Conservation (phyloP, 37 sponge, comb jelly and placozoan genomes). For the Ephydatia muelleri region DNA sequence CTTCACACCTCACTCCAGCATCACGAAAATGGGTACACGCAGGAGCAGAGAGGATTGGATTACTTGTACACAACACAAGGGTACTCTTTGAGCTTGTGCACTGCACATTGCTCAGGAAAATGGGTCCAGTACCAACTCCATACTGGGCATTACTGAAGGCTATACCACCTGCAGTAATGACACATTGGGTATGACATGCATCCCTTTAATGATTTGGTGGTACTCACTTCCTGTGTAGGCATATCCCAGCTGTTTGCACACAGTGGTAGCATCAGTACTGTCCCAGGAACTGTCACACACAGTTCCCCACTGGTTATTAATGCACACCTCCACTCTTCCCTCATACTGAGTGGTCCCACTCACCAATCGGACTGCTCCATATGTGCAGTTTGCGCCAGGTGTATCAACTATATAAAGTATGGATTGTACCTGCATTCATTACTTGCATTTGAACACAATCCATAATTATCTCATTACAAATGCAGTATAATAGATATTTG, state of each 20-base stretch:
- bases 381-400: neutral
- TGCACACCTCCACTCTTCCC: slow-evolving; percentile 31
- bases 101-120: too few relatives aligned
- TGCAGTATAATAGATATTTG: too few relatives aligned
- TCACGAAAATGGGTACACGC: neutral
- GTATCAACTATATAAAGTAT: neutral
- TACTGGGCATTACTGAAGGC: too few relatives aligned
- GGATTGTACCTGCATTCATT: neutral
- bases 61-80: too few relatives aligned
- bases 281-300: slow-evolving; percentile 19
- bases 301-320: slow-evolving; percentile 27
- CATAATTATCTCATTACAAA: too few relatives aligned
- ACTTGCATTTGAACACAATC: too few relatives aligned
- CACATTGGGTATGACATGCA: too few relatives aligned
- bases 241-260: slow-evolving; percentile 27
- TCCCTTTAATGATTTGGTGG: too few relatives aligned
- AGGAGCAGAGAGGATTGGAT: too few relatives aligned
- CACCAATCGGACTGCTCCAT: slow-evolving; percentile 19
- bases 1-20: too few relatives aligned
- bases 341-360: slow-evolving; percentile 14
- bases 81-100: too few relatives aligned
- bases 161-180: neutral
- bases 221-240: slow-evolving; percentile 20
- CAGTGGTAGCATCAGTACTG: slow-evolving; percentile 14
- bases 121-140: too few relatives aligned